Evolutionary conservation across 2,113 vertebrate species (phyloP).

Genomic region (Nymphicus hollandicus): DNA sequence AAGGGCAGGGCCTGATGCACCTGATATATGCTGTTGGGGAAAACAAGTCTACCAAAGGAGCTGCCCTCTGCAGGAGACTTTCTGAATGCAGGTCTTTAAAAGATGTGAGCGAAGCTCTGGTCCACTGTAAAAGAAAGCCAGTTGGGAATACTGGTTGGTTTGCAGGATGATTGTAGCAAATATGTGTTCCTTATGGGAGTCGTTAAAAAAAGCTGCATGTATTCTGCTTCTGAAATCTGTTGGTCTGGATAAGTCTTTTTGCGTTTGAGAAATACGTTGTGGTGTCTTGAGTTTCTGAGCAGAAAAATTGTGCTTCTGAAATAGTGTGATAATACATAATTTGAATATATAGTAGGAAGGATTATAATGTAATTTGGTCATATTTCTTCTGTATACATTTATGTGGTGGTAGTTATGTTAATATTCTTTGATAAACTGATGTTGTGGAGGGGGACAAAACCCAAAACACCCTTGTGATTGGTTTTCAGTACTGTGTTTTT

Average conservation of each 20-base stretch:
- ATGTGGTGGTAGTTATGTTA: background rate
- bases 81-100: accelerated
- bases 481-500: background rate
- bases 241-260: background rate
- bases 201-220: accelerated
- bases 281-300: background rate
- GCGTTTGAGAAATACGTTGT: background rate
- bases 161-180: background rate
- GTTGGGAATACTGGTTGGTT: background rate
- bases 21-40: background rate
- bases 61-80: background rate
- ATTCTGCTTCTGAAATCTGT: background rate
- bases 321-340: too few relatives aligned
- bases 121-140: background rate
- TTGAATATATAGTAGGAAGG: background rate
- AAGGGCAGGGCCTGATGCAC: accelerated
- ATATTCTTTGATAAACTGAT: background rate
- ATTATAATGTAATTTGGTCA: background rate
- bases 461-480: background rate
- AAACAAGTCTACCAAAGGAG: background rate
- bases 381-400: accelerated
- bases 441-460: background rate
- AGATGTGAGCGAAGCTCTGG: background rate
- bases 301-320: background rate
- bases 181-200: background rate